Percentiles rank a stretch among this genome's conserved stretches.
Evolutionary conservation across 2,888 invertebrate species (phyloP).

Genomic region (Gerris lacustris): DNA sequence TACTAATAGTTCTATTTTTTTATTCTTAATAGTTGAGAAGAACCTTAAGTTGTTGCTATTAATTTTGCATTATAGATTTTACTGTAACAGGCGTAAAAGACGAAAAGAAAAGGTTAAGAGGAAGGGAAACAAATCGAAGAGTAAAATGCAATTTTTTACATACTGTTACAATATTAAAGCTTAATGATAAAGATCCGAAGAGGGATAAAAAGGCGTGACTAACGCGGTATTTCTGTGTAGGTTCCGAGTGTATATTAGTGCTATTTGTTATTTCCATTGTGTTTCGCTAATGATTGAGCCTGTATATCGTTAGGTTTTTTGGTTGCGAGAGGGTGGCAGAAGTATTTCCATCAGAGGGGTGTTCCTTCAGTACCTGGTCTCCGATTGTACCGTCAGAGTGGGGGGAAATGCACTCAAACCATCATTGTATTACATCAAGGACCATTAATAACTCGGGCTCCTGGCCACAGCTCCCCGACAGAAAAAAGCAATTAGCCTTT

Average conservation of each 20-base stretch:
- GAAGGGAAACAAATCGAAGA: too few species aligned
- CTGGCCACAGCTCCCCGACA: background rate
- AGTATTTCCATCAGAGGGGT: background rate
- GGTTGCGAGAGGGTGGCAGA: background rate
- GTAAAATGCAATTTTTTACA: too few species aligned
- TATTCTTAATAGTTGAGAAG: too few species aligned
- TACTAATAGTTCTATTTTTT: too few species aligned
- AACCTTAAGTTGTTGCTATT: too few species aligned
- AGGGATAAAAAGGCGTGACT: slow-evolving; percentile 1
- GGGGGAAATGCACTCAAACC: background rate
- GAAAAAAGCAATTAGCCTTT: slow-evolving; percentile 3
- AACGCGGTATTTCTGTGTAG: background rate
- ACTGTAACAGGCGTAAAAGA: too few species aligned
- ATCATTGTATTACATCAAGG: background rate
- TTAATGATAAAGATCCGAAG: background rate
- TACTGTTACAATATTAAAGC: too few species aligned
- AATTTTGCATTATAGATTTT: too few species aligned
- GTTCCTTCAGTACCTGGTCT: background rate
- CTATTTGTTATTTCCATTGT: slow-evolving; percentile 3
- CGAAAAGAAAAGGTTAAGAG: too few species aligned
- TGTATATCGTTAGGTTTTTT: background rate
- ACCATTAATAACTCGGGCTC: background rate
- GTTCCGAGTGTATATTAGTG: background rate
- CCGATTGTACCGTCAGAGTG: background rate
- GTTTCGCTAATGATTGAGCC: background rate